Evolutionary conservation across 1,140 invertebrate genomes (phyloP), one percentile per base, ranked within the genome.

Genomic region (Sinonovacula constricta): DNA sequence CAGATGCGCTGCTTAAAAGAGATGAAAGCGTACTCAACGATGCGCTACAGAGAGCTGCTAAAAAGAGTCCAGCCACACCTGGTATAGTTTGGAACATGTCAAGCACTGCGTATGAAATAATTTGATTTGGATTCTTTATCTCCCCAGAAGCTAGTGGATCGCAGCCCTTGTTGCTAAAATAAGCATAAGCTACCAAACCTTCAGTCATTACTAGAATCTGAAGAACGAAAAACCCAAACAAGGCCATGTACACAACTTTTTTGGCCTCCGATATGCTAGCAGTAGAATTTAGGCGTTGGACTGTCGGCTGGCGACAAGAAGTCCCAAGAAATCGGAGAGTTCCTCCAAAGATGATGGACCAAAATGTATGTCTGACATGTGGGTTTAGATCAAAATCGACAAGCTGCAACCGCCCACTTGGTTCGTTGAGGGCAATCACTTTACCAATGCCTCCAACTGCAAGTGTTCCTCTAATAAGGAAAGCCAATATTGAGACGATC

Each of bases 21-120:
- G 71, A 75, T 18, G 71, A 75, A n/a, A 75, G 26, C 51, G 71
- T 65, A 54, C 71, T 75, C 28, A 75, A 63, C 22, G 71, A 34
- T 3, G 71, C 71, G 54, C 59, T 65, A 15, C 56, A 75, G 12
- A 75, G 57, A 33, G 71, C 45, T 22, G 71, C 71, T 24, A 63
- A 49, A 49, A 75, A 75, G 24, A 75, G n/a, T 33, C 71, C 71
- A 1, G 71, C 22, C 1, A 75, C 18, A 24, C 71, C 71, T 0
- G 71, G 71, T 0, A 31, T 24, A 1, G 45, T 18, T 26, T 75
- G 22, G 54, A 75, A 75, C 18, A 75, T 14, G 7, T 75, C 71
- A 24, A 65, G 2, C 15, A 65, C 45, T 45, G 71, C 34, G 34
- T 65, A 65, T 33, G 71, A 57, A n/a, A 75, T 4, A 26, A 75